Conservation (phyloP, 2,113 vertebrate species). For the rabbit (Oryctolagus cuniculus) region mOryCun1.1 NC_091435.1:167496001-167496500, state of each 20-base stretch:
- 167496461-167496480: neutral
- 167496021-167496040: neutral
- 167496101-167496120: neutral
- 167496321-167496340: neutral
- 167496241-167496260: neutral
- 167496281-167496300: neutral
- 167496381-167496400: neutral
- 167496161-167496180: neutral
- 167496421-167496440: conserved; percentile 40
- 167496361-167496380: neutral
- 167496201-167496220: neutral
- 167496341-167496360: neutral
- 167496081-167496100: neutral
- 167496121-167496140: neutral
- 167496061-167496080: neutral
- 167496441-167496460: conserved; percentile 19
- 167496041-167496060: neutral
- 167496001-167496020: neutral
- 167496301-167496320: neutral
- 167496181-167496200: neutral
- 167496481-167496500: neutral
- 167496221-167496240: neutral
- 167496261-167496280: neutral
- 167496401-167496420: conserved; percentile 47
- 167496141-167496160: neutral